Conservation (phyloP, 2,888 invertebrate genomes). For the Entomobrya multifasciata region DNA sequence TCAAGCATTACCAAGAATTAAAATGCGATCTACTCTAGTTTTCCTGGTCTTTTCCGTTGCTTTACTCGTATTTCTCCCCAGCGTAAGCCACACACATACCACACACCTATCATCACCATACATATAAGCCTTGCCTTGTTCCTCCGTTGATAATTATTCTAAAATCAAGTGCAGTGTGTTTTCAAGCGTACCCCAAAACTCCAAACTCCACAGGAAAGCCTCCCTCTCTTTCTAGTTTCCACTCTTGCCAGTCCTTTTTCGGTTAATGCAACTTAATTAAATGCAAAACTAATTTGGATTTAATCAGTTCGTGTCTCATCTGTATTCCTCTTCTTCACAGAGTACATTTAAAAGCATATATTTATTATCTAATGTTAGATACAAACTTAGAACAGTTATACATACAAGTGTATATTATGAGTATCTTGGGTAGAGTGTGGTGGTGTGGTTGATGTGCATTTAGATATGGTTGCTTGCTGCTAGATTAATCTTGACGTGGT, state of each 20-base stretch:
- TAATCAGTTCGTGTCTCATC: constrained; percentile 68
- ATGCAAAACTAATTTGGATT: constrained; percentile 71
- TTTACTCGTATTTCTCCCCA: neutral
- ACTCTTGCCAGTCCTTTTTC: constrained; percentile 31
- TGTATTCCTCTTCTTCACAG: constrained; percentile 13
- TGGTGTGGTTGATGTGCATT: neutral
- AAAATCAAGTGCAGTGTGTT: neutral
- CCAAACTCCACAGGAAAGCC: neutral
- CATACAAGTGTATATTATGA: too few relatives aligned
- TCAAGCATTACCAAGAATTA: constrained; percentile 30
- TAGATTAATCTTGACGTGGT: neutral
- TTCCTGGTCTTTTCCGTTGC: neutral
- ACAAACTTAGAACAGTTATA: too few relatives aligned
- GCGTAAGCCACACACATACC: neutral
- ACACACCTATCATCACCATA: constrained; percentile 12
- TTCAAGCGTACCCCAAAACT: too few relatives aligned
- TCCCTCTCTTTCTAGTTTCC: neutral
- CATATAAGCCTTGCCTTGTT: neutral
- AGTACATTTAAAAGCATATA: constrained; percentile 15
- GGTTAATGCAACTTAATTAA: constrained; percentile 67
- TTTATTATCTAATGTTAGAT: neutral
- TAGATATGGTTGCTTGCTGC: neutral
- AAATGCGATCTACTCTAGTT: constrained; percentile 14
- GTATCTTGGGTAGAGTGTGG: neutral
- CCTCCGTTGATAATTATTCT: neutral